A percentile compares a stretch with the other conserved stretches of the same genome.
Evolutionary conservation across 2,888 invertebrate genomes (phyloP).

Genomic region (Trachelus troglodyta): DNA sequence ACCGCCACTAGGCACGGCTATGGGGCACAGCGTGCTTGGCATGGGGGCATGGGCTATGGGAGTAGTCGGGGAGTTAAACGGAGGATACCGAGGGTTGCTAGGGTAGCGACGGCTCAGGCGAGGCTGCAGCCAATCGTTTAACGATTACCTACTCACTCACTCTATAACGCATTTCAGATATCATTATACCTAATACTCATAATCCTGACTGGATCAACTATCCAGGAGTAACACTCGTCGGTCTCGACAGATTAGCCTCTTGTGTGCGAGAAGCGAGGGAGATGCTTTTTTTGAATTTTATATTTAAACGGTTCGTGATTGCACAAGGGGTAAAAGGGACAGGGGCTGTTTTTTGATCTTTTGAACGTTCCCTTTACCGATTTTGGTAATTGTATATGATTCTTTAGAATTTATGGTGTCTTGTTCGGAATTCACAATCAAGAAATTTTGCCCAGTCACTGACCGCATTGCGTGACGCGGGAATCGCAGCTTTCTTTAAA

Average conservation of each 20-base stretch:
- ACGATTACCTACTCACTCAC: constrained; percentile 62
- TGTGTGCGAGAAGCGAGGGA: not conserved
- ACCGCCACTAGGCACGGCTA: constrained; percentile 38
- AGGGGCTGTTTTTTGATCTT: not conserved
- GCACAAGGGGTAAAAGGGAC: not conserved
- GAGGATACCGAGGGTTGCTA: constrained; percentile 41
- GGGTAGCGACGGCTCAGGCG: constrained; percentile 31
- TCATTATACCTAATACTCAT: constrained; percentile 54
- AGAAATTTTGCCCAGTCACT: not conserved
- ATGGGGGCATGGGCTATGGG: constrained; percentile 26
- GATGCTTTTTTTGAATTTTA: not conserved
- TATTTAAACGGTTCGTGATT: not conserved
- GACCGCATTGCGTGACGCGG: not conserved
- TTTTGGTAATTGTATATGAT: not conserved
- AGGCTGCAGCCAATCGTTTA: constrained; percentile 62
- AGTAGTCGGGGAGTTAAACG: constrained; percentile 46
- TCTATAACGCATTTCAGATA: constrained; percentile 60
- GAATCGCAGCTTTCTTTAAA: not conserved
- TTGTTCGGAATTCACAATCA: not conserved
- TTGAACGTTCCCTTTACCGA: not conserved
- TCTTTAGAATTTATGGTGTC: not conserved
- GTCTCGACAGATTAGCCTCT: not conserved
- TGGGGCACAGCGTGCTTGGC: constrained; percentile 27
- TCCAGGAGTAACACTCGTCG: not conserved
- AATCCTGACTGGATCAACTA: not conserved